phyloP scores from a whole-genome alignment of 1,140 invertebrate species.

The Oscheius sp. region DNA sequence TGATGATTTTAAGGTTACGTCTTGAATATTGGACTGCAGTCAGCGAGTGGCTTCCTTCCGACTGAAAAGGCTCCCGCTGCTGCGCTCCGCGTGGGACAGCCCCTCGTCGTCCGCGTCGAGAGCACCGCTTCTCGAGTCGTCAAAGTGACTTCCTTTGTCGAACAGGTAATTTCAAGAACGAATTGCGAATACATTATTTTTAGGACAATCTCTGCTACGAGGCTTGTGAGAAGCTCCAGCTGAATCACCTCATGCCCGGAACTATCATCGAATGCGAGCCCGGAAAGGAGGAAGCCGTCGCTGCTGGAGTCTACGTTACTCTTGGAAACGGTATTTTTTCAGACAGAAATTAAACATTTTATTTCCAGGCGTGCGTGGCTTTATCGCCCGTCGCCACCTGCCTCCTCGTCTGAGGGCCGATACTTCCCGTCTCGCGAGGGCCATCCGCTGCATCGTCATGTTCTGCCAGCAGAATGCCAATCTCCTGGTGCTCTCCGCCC shows the following conservation, averaged over 20 bases:
- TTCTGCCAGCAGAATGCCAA: conserved; percentile 53
- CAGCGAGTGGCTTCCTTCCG: conserved; percentile 45
- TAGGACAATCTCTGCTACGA: conserved; percentile 22
- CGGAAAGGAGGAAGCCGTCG: conserved; percentile 28
- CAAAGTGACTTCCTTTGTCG: conserved; percentile 45
- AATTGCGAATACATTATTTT: conserved; percentile 13
- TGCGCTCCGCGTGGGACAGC: conserved; percentile 43
- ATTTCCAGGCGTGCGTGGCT: conserved; percentile 48
- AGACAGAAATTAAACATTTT: not conserved
- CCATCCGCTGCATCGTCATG: conserved; percentile 43
- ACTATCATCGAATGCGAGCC: conserved; percentile 50
- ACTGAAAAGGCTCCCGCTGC: conserved; percentile 40
- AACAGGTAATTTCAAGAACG: conserved; percentile 37
- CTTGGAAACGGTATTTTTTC: conserved; percentile 54
- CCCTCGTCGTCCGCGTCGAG: conserved; percentile 51
- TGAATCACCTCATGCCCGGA: conserved; percentile 47
- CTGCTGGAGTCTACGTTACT: conserved; percentile 44
- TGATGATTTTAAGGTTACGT: conserved; percentile 44
- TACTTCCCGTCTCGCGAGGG: conserved; percentile 14
- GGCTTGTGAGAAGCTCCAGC: conserved; percentile 16
- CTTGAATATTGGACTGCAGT: conserved; percentile 47
- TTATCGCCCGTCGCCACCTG: conserved; percentile 42
- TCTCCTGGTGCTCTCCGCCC: conserved; percentile 51
- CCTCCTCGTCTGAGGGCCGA: conserved; percentile 50
- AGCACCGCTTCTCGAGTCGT: conserved; percentile 41